Evolutionary conservation across 2,797 vertebrate species (phyloP).

Genomic region (Gallinago nigripennis): DNA sequence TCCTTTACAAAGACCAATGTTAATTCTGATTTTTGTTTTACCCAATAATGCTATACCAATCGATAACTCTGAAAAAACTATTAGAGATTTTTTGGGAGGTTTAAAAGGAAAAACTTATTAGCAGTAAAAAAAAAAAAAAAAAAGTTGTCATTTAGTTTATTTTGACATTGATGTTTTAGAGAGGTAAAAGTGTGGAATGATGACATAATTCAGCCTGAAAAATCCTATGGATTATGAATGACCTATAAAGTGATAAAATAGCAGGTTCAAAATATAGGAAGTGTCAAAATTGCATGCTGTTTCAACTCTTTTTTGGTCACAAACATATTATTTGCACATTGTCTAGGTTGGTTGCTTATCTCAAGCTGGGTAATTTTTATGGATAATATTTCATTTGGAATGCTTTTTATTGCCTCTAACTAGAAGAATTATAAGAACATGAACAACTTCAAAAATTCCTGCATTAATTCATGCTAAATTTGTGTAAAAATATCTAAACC

Average conservation of each 20-base stretch:
- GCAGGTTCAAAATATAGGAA: background rate
- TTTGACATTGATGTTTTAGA: background rate
- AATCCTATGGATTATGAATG: background rate
- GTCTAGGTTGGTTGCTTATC: background rate
- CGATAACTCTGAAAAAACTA: background rate
- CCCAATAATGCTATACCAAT: background rate
- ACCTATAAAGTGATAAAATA: background rate
- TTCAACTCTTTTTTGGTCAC: background rate
- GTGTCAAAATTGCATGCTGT: background rate
- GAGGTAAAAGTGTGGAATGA: background rate
- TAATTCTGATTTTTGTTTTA: background rate
- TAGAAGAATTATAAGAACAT: background rate
- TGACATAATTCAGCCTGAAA: background rate
- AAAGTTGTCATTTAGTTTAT: background rate
- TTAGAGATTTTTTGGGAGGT: background rate
- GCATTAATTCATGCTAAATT: background rate
- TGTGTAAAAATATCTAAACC: background rate
- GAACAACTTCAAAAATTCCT: background rate
- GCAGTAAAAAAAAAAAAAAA: background rate
- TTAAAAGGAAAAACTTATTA: background rate
- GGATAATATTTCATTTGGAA: background rate
- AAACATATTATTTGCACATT: background rate
- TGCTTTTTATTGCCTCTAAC: background rate
- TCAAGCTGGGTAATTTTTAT: background rate
- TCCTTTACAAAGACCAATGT: rapidly evolving